A percentile compares a stretch with the other conserved stretches of the same genome.
phyloP scores from a whole-genome alignment of 2,888 invertebrate species.

The Limulus polyphemus region DNA sequence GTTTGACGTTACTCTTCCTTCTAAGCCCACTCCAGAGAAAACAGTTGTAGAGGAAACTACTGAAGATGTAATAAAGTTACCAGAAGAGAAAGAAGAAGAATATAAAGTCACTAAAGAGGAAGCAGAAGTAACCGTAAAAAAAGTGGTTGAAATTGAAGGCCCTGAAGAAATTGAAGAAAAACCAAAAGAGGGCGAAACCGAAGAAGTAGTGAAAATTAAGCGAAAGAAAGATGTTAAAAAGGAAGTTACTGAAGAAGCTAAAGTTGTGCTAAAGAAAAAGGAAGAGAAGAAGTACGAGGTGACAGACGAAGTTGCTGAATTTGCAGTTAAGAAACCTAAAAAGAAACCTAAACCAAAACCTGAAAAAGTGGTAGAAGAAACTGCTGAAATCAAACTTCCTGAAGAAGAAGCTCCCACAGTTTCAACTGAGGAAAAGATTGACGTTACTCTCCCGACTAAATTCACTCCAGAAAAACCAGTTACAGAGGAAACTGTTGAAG shows the following conservation, averaged over 20 bases:
- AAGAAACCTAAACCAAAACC: slow-evolving; percentile 10
- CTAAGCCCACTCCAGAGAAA: neutral
- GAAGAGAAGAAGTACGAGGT: slow-evolving; percentile 8
- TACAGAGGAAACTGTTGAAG: slow-evolving; percentile 4
- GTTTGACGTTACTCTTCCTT: neutral
- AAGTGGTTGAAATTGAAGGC: slow-evolving; percentile 5
- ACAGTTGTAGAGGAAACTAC: slow-evolving; percentile 23
- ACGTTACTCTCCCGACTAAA: neutral
- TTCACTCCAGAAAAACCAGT: neutral
- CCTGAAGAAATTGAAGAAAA: slow-evolving; percentile 9
- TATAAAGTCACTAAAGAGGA: neutral
- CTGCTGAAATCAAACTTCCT: neutral
- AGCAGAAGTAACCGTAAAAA: slow-evolving; percentile 3
- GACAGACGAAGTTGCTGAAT: slow-evolving; percentile 14
- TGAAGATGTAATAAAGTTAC: slow-evolving; percentile 19
- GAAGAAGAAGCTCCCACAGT: neutral
- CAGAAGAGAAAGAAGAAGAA: slow-evolving; percentile 28
- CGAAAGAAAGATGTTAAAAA: slow-evolving; percentile 8
- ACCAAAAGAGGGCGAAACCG: slow-evolving; percentile 8
- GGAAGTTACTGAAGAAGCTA: slow-evolving; percentile 3
- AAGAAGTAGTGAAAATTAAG: slow-evolving; percentile 9
- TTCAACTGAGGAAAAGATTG: neutral
- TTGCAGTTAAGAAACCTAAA: slow-evolving; percentile 16
- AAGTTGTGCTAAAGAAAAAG: slow-evolving; percentile 1
- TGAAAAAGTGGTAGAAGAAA: slow-evolving; percentile 15